These are phyloP conservation scores for Sarcophaga bullata DNA, from an alignment of 1,140 invertebrate species.

Conservation along the genomic window DNA sequence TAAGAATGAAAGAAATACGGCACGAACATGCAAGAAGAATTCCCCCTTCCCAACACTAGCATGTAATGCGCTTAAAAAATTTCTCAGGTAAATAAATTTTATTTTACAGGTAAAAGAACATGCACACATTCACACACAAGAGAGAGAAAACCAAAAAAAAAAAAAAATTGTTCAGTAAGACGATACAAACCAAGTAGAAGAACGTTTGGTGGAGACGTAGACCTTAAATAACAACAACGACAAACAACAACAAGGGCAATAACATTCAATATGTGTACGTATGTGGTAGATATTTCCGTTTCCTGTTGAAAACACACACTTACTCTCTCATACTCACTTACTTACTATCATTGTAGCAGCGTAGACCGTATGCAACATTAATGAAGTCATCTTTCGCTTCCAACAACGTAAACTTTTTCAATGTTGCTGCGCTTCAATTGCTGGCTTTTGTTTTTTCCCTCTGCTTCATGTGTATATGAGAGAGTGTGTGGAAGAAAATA, in stretches of 20 bases:
- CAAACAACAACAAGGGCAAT: slow-evolving; percentile 21
- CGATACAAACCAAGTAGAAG: neutral
- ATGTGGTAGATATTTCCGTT: slow-evolving; percentile 39
- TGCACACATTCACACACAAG: neutral
- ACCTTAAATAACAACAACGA: neutral
- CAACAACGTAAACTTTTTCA: neutral
- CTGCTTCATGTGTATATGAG: neutral
- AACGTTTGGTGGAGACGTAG: no score
- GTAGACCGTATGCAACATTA: slow-evolving; percentile 31
- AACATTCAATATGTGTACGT: neutral
- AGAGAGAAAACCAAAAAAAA: neutral
- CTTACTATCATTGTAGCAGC: neutral
- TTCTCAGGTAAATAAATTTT: no score
- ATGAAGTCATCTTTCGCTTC: slow-evolving; percentile 31
- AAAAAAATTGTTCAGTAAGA: neutral
- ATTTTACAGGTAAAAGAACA: neutral
- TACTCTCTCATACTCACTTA: neutral
- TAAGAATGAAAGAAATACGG: neutral
- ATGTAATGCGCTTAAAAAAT: no score
- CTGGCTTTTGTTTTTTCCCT: neutral
- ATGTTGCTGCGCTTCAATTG: neutral
- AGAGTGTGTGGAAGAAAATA: neutral
- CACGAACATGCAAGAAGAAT: neutral
- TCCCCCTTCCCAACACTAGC: neutral
- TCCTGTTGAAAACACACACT: neutral